These are phyloP conservation scores for Orthosia cruda DNA, from an alignment of 2,888 invertebrate species.

Conservation along the genomic window DNA sequence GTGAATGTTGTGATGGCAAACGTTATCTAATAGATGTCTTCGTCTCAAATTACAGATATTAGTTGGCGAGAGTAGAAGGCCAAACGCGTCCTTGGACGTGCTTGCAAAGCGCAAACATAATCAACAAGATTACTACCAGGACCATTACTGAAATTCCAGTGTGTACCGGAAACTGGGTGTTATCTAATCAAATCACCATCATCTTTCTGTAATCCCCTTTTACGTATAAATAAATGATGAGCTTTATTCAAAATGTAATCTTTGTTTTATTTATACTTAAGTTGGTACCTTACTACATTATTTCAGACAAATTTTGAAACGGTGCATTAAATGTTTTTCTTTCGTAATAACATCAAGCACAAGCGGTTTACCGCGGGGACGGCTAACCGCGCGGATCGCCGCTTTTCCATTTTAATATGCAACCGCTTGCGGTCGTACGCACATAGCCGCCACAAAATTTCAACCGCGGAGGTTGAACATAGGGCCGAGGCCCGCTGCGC, in stretches of 20 bases:
- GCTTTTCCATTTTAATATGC: too few relatives aligned
- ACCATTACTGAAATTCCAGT: slow-evolving; percentile 67
- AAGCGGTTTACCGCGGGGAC: too few relatives aligned
- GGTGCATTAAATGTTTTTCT: too few relatives aligned
- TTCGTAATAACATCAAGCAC: too few relatives aligned
- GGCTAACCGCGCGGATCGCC: too few relatives aligned
- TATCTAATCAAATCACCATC: slow-evolving; percentile 1
- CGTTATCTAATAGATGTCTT: background rate
- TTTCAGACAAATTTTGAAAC: too few relatives aligned
- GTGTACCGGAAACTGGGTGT: slow-evolving; percentile 13
- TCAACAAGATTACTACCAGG: slow-evolving; percentile 79
- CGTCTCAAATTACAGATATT: slow-evolving; percentile 73
- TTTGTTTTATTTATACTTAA: background rate
- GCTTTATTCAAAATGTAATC: background rate
- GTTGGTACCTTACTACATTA: too few relatives aligned
- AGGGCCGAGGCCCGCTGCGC: too few relatives aligned
- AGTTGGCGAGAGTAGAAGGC: slow-evolving; percentile 78
- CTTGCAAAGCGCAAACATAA: slow-evolving; percentile 73
- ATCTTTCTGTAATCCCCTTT: background rate
- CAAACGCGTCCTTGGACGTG: slow-evolving; percentile 77
- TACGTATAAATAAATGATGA: background rate
- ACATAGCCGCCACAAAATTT: too few relatives aligned
- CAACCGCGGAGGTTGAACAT: too few relatives aligned
- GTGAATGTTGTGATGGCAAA: background rate
- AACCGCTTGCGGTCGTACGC: too few relatives aligned